Conservation (phyloP, 2,113 vertebrate genomes). For the Struthio camelus region DNA sequence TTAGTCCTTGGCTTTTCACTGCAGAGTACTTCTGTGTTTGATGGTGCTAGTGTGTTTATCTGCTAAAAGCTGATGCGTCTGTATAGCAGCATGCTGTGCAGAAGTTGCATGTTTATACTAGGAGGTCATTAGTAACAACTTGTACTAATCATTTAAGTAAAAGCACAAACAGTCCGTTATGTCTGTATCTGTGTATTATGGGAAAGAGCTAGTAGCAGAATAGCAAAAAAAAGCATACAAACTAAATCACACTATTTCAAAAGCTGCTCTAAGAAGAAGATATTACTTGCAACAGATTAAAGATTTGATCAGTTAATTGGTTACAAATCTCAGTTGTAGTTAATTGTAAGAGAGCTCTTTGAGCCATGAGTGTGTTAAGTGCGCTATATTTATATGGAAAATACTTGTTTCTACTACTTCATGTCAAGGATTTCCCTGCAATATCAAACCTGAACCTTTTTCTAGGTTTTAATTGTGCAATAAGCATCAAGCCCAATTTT, state of each 20-base stretch:
- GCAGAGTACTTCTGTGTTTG: neutral
- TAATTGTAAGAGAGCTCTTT: neutral
- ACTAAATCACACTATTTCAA: no score
- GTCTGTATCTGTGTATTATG: neutral
- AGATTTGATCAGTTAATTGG: neutral
- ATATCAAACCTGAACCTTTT: no score
- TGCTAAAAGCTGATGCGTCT: neutral
- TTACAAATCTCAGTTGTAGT: neutral
- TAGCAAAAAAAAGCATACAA: neutral
- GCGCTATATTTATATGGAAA: no score
- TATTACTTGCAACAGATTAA: neutral
- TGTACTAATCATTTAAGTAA: neutral
- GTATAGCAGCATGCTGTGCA: neutral
- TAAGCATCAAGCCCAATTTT: no score
- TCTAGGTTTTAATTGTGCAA: no score
- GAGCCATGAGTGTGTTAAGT: neutral
- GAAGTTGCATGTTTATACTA: neutral
- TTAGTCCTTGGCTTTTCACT: neutral
- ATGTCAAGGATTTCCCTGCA: no score
- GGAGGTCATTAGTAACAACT: neutral
- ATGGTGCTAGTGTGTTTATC: neutral
- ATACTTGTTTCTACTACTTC: no score
- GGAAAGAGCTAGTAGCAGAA: neutral
- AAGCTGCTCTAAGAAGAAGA: neutral
- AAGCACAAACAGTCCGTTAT: neutral